These are phyloP conservation scores for Lanius ludovicianus DNA, from an alignment of 2,113 vertebrate genomes.

Conservation along the genomic window DNA sequence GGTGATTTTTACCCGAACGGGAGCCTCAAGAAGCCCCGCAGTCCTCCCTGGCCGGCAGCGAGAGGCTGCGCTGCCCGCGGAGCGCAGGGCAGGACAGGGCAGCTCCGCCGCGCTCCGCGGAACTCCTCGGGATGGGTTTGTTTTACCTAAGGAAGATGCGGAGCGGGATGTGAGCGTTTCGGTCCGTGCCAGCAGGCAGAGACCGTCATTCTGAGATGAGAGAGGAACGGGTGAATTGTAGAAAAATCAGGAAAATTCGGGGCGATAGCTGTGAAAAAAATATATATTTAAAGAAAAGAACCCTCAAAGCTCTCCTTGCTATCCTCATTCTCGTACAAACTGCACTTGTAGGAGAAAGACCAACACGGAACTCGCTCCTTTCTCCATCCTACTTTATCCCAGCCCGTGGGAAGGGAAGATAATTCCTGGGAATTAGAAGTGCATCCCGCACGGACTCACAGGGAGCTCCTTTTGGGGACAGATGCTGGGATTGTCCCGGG, in stretches of 20 bases:
- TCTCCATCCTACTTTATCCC: background rate
- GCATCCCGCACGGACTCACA: background rate
- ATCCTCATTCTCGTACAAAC: background rate
- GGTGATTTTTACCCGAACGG: background rate
- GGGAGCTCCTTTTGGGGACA: background rate
- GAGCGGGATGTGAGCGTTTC: background rate
- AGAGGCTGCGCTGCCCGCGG: background rate
- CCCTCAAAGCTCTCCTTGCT: background rate
- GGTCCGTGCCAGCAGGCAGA: background rate
- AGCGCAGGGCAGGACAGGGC: background rate
- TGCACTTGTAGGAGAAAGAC: background rate
- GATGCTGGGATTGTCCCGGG: background rate
- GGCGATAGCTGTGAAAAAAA: background rate
- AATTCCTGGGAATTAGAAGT: background rate
- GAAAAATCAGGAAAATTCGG: background rate
- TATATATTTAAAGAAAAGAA: too few relatives aligned
- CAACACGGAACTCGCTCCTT: background rate
- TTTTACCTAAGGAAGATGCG: background rate
- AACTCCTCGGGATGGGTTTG: background rate
- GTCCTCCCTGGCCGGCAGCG: too few relatives aligned
- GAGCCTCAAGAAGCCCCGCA: background rate
- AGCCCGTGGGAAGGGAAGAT: background rate
- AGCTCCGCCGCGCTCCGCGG: background rate
- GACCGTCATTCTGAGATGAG: too few relatives aligned
- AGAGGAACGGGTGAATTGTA: background rate